phyloP scores from a whole-genome alignment of 1,140 invertebrate species.

The Drosophila nigromelanica region DNA sequence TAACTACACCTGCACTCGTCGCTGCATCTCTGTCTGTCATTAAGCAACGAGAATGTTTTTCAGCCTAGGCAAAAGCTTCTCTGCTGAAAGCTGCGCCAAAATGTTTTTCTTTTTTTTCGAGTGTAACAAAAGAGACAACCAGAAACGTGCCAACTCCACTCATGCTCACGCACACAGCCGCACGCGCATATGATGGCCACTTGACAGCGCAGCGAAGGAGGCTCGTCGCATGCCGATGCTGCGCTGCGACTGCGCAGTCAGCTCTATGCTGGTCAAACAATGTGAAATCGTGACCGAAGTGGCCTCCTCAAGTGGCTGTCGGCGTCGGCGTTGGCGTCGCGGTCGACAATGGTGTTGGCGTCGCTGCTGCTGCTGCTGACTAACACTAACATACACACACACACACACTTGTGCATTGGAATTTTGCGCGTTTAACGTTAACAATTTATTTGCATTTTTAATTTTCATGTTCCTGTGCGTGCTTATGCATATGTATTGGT shows the following conservation, averaged over 20 bases:
- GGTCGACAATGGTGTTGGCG: conserved; percentile 2
- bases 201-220: conserved; percentile 66
- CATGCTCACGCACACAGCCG: conserved; percentile 19
- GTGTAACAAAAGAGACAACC: conserved; percentile 35
- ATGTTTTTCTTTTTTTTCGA: conserved; percentile 7
- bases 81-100: background rate
- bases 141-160: conserved; percentile 24
- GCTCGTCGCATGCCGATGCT: conserved; percentile 64
- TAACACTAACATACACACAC: conserved; percentile 5
- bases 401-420: conserved; percentile 52
- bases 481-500: conserved; percentile 1
- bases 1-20: background rate
- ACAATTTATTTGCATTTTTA: conserved; percentile 83
- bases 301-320: conserved; percentile 69
- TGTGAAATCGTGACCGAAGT: conserved; percentile 77
- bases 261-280: conserved; percentile 35
- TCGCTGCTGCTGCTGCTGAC: conserved; percentile 16
- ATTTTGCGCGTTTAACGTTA: conserved; percentile 77
- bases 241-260: conserved; percentile 54
- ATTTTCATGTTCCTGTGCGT: conserved; percentile 65
- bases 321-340: conserved; percentile 23
- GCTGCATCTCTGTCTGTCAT: conserved; percentile 2
- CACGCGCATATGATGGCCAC: conserved; percentile 34
- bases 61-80: conserved; percentile 7
- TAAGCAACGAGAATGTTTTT: background rate